A percentile compares a stretch with the other conserved stretches of the same genome.
phyloP scores from a whole-genome alignment of 2,113 vertebrate genomes.

The Syrmaticus mikado region DNA sequence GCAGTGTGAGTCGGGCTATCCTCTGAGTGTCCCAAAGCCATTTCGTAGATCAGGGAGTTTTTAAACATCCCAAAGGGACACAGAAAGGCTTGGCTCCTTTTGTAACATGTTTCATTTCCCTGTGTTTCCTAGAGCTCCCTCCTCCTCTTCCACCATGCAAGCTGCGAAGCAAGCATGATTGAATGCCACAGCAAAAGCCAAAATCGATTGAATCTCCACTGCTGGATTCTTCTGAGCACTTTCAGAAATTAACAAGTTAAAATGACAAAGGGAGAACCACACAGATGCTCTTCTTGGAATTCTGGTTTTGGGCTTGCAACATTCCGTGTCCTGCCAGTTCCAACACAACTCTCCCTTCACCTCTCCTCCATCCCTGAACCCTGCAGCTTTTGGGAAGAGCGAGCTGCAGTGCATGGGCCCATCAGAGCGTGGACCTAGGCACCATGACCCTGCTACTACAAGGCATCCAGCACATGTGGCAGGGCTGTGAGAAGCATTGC shows the following conservation, averaged over 20 bases:
- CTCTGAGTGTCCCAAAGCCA: neutral
- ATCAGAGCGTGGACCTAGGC: rapidly evolving
- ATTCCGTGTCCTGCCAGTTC: neutral
- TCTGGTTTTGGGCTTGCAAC: rapidly evolving
- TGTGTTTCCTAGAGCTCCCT: neutral
- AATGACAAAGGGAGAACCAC: neutral
- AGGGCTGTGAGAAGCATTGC: neutral
- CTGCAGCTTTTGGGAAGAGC: neutral
- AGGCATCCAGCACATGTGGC: rapidly evolving
- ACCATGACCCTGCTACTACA: rapidly evolving
- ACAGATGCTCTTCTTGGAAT: neutral
- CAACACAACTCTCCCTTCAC: neutral
- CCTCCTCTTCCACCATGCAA: neutral
- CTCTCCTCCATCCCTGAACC: neutral
- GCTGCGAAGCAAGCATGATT: neutral
- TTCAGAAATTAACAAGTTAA: neutral
- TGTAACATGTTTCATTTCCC: neutral
- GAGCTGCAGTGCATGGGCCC: rapidly evolving
- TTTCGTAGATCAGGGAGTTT: neutral
- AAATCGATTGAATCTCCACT: neutral
- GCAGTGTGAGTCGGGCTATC: neutral
- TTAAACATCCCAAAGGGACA: neutral
- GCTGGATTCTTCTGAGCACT: neutral
- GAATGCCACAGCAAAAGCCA: neutral
- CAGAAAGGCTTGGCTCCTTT: neutral